A percentile compares a stretch with the other conserved stretches of the same genome.
phyloP scores from a whole-genome alignment of 2,888 invertebrate species.

The Cerceris ruficornis region DNA sequence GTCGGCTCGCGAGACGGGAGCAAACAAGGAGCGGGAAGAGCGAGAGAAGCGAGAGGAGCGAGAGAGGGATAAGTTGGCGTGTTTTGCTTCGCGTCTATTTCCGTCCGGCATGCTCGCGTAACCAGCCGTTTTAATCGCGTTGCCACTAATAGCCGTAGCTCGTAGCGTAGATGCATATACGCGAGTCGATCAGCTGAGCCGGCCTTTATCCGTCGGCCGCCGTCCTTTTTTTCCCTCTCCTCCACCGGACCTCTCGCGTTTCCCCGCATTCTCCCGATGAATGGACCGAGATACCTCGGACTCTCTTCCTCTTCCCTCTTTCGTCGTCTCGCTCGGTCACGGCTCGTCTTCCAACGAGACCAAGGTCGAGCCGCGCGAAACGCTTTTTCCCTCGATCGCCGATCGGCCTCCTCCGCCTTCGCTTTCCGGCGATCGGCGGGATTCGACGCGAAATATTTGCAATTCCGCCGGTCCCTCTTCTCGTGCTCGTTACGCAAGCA shows the following conservation, averaged over 20 bases:
- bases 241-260: not conserved
- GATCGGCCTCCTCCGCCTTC: not conserved
- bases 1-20: not conserved
- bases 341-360: not conserved
- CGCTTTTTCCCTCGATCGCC: slow-evolving; percentile 7
- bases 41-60: slow-evolving; percentile 22
- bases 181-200: slow-evolving; percentile 62
- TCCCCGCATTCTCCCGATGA: slow-evolving; percentile 9
- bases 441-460: not conserved
- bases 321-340: not conserved
- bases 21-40: slow-evolving; percentile 15
- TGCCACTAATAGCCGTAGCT: slow-evolving; percentile 61
- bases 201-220: slow-evolving; percentile 28
- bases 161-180: slow-evolving; percentile 42
- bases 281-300: not conserved
- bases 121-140: slow-evolving; percentile 74
- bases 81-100: slow-evolving; percentile 75
- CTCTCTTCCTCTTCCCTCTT: not conserved
- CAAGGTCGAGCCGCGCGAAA: slow-evolving; percentile 2
- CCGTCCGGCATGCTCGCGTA: slow-evolving; percentile 72
- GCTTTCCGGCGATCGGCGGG: not conserved
- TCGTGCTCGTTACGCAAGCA: too few species aligned
- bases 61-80: slow-evolving; percentile 62
- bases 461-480: too few species aligned
- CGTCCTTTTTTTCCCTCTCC: not conserved